These are phyloP conservation scores for Cataglyphis altisquamis DNA, from an alignment of 2,888 invertebrate genomes.

Conservation along the genomic window DNA sequence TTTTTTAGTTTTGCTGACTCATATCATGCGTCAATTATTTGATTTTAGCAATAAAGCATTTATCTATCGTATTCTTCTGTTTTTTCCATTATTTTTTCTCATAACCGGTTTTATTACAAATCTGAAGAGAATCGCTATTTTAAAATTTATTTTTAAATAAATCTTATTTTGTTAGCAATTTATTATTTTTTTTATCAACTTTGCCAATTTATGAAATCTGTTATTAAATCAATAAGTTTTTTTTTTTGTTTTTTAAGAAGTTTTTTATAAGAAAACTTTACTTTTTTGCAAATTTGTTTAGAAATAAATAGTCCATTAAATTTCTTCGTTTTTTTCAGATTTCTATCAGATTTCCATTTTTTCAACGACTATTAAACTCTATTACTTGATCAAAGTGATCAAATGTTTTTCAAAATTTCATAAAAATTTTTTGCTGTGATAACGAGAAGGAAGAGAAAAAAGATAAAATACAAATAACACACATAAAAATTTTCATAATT, in stretches of 20 bases:
- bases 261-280: too few species aligned
- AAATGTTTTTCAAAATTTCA: background rate
- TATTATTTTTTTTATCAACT: background rate
- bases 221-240: background rate
- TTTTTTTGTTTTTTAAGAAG: background rate
- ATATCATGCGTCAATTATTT: background rate
- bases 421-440: background rate
- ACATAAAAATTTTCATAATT: too few species aligned
- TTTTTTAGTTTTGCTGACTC: background rate
- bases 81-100: background rate
- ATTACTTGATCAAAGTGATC: background rate
- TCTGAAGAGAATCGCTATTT: background rate
- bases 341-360: background rate
- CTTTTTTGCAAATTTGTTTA: too few species aligned
- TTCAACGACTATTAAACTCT: background rate
- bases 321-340: background rate
- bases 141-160: background rate
- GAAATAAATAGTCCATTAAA: background rate
- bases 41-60: background rate
- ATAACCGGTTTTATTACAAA: background rate
- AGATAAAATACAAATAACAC: too few species aligned
- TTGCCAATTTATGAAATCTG: background rate
- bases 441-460: background rate
- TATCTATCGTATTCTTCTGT: background rate
- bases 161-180: background rate